Base-by-base conservation (phyloP, 1,140 invertebrate genomes). In the Pogonomyrmex barbatus region DNA sequence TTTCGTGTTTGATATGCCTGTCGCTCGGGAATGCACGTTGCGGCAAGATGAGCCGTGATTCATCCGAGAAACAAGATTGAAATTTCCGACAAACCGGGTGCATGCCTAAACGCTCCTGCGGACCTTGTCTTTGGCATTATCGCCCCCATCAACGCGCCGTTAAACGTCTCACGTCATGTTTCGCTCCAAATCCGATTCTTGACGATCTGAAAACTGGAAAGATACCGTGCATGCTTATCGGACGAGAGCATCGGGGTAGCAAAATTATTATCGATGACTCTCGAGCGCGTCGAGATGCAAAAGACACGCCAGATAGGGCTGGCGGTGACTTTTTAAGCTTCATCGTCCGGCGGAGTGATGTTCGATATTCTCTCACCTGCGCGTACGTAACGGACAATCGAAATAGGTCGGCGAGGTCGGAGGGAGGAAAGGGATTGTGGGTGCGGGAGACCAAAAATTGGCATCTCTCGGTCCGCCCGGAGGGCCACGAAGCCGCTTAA, bases 401-500 rank as follows among this genome's bases (percentile, higher is more conserved):
- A 45, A 14, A 24, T 24, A 24, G 24, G 24, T 24, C 24, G 17
- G 9, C 24, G 24, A 14, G 47, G 12, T 70, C 30, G 33, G n/a
- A 36, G 10, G 39, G 45, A 76, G 45, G 6, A 24, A 17, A 77
- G 45, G 36, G 47, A 24, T 54, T 10, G 82, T 75, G 75, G 14
- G 50, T 24, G 33, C 50, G n/a, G 50, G 30, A 68, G 81, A 88
- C 36, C 79, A 75, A 79, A 77, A 75, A 75, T 85, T 65, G 78
- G 56, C 79, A 65, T 65, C 79, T 73, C 87, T 88, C 68, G 39
- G 67, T 33, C 45, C 65, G 12, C 52, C 42, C 47, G n/a, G 71
- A 68, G 54, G 67, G 33, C 62, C 88, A 56, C 58, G 88, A 89
- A 89, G 85, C 73, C 58, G 88, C 88, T 89, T 89, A 89, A 82